Evolutionary conservation across 2,113 vertebrate genomes (phyloP).

Genomic region (Gambusia holbrooki): DNA sequence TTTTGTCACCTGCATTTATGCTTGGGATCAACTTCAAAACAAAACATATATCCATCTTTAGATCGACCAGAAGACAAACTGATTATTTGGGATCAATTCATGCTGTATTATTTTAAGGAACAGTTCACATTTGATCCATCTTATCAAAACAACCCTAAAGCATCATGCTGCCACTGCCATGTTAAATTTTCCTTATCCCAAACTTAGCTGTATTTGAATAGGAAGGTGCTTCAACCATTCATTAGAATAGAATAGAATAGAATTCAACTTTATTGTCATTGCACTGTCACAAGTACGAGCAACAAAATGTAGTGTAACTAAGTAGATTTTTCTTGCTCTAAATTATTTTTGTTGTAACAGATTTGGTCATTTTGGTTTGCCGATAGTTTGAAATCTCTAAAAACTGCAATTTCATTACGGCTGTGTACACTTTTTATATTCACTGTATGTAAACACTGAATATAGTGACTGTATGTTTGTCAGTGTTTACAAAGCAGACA

Average conservation of each 20-base stretch:
- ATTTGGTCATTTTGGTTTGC: neutral
- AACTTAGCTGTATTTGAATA: neutral
- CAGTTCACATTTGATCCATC: no score
- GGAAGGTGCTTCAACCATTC: neutral
- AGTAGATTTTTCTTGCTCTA: neutral
- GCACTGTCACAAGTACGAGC: no score
- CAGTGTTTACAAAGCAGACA: neutral
- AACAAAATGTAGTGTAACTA: neutral
- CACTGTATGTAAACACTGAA: neutral
- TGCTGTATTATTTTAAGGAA: no score
- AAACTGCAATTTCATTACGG: neutral
- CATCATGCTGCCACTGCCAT: no score
- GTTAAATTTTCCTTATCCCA: no score
- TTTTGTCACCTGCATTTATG: no score
- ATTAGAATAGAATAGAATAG: neutral
- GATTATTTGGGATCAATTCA: no score
- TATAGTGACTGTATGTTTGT: neutral
- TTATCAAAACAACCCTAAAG: no score
- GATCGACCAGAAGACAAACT: no score
- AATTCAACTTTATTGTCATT: no score
- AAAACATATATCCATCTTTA: no score
- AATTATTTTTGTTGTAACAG: neutral
- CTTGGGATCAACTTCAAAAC: no score
- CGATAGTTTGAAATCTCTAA: neutral
- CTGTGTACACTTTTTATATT: neutral